Percentiles rank a stretch among this genome's conserved stretches.
These are phyloP conservation scores for Amphipyra tragopoginis DNA, from an alignment of 2,888 invertebrate species.

Conservation along the genomic window DNA sequence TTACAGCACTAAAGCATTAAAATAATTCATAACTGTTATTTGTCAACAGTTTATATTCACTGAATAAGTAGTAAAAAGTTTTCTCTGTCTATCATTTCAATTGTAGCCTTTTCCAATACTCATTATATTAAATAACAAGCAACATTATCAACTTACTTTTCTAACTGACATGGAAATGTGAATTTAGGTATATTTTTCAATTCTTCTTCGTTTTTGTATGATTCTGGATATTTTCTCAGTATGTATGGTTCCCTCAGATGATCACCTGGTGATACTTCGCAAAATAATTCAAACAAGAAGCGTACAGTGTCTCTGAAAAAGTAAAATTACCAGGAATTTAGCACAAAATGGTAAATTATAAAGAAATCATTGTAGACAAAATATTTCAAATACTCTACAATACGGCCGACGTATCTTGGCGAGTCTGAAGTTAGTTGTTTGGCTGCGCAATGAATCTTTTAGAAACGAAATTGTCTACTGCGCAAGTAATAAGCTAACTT, in stretches of 20 bases:
- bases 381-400: too few species aligned
- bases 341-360: neutral
- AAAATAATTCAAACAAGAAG: conserved; percentile 95
- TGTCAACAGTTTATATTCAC: too few species aligned
- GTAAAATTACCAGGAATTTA: neutral
- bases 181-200: conserved; percentile 97
- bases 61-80: too few species aligned
- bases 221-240: conserved; percentile 95
- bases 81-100: too few species aligned
- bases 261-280: conserved; percentile 93
- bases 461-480: too few species aligned
- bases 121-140: neutral
- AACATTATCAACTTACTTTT: conserved; percentile 74
- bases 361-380: neutral
- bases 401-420: too few species aligned
- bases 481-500: too few species aligned
- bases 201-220: conserved; percentile 95
- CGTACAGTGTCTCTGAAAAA: conserved; percentile 93
- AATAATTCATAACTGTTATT: too few species aligned
- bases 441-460: too few species aligned
- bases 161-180: conserved; percentile 93
- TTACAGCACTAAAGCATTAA: too few species aligned
- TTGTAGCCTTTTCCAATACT: too few species aligned
- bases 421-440: too few species aligned
- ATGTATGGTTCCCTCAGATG: conserved; percentile 92